Evolutionary conservation across 1,140 invertebrate genomes (phyloP).

Genomic region (Aphaenogaster rudis): DNA sequence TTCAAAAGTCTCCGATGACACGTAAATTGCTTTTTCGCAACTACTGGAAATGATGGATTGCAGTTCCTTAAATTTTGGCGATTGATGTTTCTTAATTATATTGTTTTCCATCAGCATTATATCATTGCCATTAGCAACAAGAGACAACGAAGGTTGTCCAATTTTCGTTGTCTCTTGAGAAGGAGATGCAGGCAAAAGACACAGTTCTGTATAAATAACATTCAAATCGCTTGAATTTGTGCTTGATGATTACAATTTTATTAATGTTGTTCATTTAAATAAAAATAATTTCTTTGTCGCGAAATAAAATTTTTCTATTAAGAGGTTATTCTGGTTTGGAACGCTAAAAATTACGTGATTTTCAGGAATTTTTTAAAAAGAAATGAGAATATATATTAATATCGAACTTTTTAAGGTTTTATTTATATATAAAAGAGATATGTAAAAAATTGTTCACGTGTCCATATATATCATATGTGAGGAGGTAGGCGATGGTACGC

Average conservation of each 20-base stretch:
- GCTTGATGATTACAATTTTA: not conserved
- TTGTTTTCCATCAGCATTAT: not conserved
- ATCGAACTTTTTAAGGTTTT: too few relatives aligned
- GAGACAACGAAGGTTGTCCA: not conserved
- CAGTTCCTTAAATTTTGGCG: slow-evolving; percentile 9
- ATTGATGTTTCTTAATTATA: slow-evolving; percentile 22
- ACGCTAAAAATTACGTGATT: too few relatives aligned
- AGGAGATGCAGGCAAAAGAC: not conserved
- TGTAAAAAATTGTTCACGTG: too few relatives aligned
- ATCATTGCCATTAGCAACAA: not conserved
- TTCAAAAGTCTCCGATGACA: not conserved
- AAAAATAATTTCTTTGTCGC: not conserved
- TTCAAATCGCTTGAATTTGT: not conserved
- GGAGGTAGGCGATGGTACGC: too few relatives aligned
- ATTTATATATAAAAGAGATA: too few relatives aligned
- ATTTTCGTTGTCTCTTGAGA: not conserved
- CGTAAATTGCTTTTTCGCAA: not conserved
- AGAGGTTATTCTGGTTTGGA: too few relatives aligned
- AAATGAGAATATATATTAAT: too few relatives aligned
- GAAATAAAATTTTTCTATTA: not conserved
- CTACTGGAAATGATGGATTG: slow-evolving; percentile 11
- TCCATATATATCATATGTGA: too few relatives aligned
- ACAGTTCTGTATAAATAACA: not conserved
- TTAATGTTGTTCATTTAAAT: not conserved
- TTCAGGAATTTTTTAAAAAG: too few relatives aligned